Evolutionary conservation across 2,797 vertebrate species (phyloP), one percentile per base, ranked within the genome.

Genomic region (Neomorphus geoffroyi): DNA sequence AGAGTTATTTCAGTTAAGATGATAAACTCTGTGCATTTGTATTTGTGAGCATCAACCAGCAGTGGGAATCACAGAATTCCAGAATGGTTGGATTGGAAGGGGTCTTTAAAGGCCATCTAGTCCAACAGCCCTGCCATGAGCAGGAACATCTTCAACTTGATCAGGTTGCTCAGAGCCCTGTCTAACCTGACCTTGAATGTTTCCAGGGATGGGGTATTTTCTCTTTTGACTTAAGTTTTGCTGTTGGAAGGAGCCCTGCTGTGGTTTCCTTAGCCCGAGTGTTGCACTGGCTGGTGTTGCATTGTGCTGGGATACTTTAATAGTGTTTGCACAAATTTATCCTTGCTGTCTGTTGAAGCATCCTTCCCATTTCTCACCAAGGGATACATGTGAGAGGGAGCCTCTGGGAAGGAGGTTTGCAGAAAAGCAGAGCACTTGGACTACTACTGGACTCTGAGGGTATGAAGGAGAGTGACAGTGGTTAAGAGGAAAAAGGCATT

Each of bases 281-380:
- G 11, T 27, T 6, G 43, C 2, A 2, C 17, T 5, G 62, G n/a
- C 37, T 13, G 23, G 5, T 3, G 37, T 4, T 8, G n/a, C 23
- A 3, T 21, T 0, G 10, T 16, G 2, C 28, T 45, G 9, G 43
- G 28, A 2, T 33, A 1, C 9, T 30, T 11, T 0, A 1, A 9
- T 5, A 12, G 3, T 13, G 19, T 1, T 30, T 4, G 0, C 7
- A 8, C 4, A 3, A 16, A 6, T 37, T 6, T 11, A 8, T 24
- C 21, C 26, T 8, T 30, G 35, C 61, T 57, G 43, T 60, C 33
- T 16, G 33, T 3, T 13, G 33, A 48, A 37, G 18, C 11, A 3
- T 18, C 43, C 32, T 26, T 56, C 70, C 43, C 28, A 0, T 19
- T 23, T n/a, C n/a, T 64, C 27, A 17, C 48, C 12, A 3, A 6